These are phyloP conservation scores for Lordiphosa fenestrarum DNA, from an alignment of 2,888 invertebrate genomes.

Conservation along the genomic window DNA sequence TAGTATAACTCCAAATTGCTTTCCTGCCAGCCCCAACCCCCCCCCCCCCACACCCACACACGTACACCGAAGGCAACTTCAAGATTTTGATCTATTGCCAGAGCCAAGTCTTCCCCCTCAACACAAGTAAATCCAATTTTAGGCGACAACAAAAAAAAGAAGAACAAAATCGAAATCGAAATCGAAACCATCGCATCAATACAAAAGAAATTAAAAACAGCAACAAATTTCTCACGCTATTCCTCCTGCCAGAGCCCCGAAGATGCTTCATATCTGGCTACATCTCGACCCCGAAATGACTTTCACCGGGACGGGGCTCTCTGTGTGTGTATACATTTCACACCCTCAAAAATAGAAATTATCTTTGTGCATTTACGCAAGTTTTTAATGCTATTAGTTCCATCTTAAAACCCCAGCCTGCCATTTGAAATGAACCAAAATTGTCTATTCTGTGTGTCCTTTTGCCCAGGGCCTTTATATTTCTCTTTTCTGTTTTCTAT, in stretches of 20 bases:
- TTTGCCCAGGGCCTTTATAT: conserved; percentile 42
- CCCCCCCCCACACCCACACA: conserved; percentile 1
- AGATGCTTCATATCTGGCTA: conserved; percentile 14
- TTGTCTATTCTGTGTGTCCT: conserved; percentile 66
- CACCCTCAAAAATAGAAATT: conserved; percentile 76
- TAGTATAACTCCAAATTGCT: conserved; percentile 15
- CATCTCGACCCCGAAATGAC: conserved; percentile 68
- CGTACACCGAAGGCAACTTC: conserved; percentile 20
- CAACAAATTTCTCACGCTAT: conserved; percentile 70
- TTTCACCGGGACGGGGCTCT: conserved; percentile 46
- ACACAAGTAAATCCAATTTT: conserved; percentile 46
- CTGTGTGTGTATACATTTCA: conserved; percentile 57
- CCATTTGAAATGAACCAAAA: conserved; percentile 71
- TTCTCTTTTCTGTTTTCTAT: conserved; percentile 63
- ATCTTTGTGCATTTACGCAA: conserved; percentile 74
- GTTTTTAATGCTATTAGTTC: conserved; percentile 76
- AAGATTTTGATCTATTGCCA: conserved; percentile 66
- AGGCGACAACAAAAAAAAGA: conserved; percentile 35
- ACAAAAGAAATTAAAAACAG: conserved; percentile 69
- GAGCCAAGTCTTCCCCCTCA: conserved; percentile 33
- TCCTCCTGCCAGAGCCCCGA: neutral
- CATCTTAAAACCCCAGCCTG: conserved; percentile 62
- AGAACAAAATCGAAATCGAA: conserved; percentile 28
- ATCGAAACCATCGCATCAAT: conserved; percentile 59
- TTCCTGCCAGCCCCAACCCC: neutral